Evolutionary conservation across 37 sponge, comb jelly and placozoan species (phyloP).

Genomic region (Spongilla lacustris): DNA sequence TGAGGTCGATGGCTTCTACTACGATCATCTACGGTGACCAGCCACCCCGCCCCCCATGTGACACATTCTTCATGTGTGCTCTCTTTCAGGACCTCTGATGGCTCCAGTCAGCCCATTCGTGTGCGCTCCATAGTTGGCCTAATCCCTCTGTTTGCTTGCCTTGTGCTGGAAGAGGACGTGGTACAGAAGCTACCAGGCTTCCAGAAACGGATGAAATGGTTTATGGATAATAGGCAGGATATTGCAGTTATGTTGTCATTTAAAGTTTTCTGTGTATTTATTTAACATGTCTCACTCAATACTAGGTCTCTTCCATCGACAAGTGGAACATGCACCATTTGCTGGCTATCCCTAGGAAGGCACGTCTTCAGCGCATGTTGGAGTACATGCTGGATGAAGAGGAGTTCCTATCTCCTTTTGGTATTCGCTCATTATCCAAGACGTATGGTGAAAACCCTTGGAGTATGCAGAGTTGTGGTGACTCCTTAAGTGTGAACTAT

Average conservation of each 20-base stretch:
- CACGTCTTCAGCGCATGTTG: conserved; percentile 71
- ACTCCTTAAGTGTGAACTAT: conserved; percentile 71
- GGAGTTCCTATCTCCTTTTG: conserved; percentile 94
- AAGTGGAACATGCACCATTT: conserved; percentile 70
- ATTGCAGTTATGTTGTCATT: conserved; percentile 71
- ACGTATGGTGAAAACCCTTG: conserved; percentile 75
- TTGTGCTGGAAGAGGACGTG: conserved; percentile 88
- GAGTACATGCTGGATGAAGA: conserved; percentile 91
- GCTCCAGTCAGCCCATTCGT: conserved; percentile 66
- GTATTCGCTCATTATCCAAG: conserved; percentile 93
- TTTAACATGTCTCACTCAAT: not conserved
- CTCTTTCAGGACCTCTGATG: conserved; percentile 43
- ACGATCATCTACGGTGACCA: conserved; percentile 76
- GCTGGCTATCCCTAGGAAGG: conserved; percentile 85
- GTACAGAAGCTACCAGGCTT: conserved; percentile 89
- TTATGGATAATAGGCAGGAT: conserved; percentile 83
- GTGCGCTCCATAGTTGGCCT: conserved; percentile 95
- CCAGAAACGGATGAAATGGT: conserved; percentile 89
- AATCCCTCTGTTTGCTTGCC: conserved; percentile 93
- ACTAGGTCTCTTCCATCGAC: conserved; percentile 79
- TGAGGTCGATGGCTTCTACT: conserved; percentile 95
- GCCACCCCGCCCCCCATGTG: not conserved
- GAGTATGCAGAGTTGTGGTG: conserved; percentile 71
- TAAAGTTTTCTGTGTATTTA: not conserved
- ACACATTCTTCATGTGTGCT: not conserved